Evolutionary conservation across 2,797 vertebrate genomes (phyloP).

Genomic region (Lutjanus campechanus): DNA sequence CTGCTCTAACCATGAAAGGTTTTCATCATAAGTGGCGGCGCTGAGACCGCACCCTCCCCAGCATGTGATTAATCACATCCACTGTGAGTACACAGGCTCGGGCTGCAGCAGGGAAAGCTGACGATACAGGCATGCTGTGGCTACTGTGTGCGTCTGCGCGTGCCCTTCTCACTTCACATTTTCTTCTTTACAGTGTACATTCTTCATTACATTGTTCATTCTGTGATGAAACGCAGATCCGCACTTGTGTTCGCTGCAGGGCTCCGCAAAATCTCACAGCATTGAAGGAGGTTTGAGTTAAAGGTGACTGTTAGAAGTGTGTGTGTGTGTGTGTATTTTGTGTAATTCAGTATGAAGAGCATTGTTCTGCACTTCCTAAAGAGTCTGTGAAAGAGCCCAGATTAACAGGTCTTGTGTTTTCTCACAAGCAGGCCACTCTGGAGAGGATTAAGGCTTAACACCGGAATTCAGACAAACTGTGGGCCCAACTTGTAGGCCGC

Average conservation of each 20-base stretch:
- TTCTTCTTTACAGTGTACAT: background rate
- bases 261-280: background rate
- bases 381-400: conserved; percentile 56
- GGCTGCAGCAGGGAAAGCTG: conserved; percentile 1
- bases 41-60: conserved; percentile 27
- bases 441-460: conserved; percentile 59
- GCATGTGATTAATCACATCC: conserved; percentile 47
- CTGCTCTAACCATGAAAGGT: conserved; percentile 15
- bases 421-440: conserved; percentile 54
- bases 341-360: background rate
- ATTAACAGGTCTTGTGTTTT: conserved; percentile 80
- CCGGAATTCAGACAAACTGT: conserved; percentile 50
- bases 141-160: background rate
- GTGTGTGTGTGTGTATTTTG: conserved; percentile 6
- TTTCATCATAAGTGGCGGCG: conserved; percentile 21
- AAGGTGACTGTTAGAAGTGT: conserved; percentile 3
- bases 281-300: conserved; percentile 16
- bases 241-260: background rate
- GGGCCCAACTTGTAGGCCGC: conserved; percentile 6
- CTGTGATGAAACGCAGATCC: conserved; percentile 11
- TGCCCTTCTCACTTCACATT: conserved; percentile 3
- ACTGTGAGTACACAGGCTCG: background rate
- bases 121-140: conserved; percentile 2
- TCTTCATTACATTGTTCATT: background rate
- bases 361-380: conserved; percentile 67